Base-by-base conservation (phyloP, 2,888 invertebrate genomes). In the Thelaira solivaga region DNA sequence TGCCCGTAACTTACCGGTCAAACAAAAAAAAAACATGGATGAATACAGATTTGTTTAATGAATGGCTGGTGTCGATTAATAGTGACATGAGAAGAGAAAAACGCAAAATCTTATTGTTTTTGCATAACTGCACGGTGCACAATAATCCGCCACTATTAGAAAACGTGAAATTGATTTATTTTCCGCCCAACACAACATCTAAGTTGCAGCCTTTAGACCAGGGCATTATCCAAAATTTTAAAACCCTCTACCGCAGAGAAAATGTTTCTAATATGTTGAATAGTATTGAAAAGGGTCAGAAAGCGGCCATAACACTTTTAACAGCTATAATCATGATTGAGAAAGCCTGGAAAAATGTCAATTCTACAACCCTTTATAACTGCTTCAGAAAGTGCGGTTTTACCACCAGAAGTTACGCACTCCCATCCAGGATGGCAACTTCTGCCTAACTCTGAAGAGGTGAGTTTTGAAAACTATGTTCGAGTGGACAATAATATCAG, bases 181-280 rank as follows among this genome's bases (percentile, higher is more conserved):
- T 53, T 34, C 34, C 34, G 11, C 34, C 53, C n/a, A 53, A 34
- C 22, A 34, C 55, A 18, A 43, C 43, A 43, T 43, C 18, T 43
- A 18, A 18, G 8, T 18, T 43, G 20, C 7, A 43, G 43, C 43
- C 43, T 31, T 31, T 51, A 51, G 24, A 55, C 22, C 11, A 36
- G n/a, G 20, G 20, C 16, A 34, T 34, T 34, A 53, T 34, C 11
- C 34, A 53, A 34, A 26, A 26, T 7, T 51, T 31, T 31, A 51
- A 26, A 51, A 51, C 10, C 8, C 20, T 53, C 31, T 53, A 34
- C 34, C 31, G 16, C 34, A 53, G n/a, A 53, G 34, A 53, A 51
- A 29, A 31, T 31, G 18, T 31, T 51, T 29, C 16, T 29, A 24
- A 16, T 29, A 18, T 51, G n/a, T 47, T 47, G 26, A 18, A 47